Evolutionary conservation across 1,140 invertebrate genomes (phyloP).

Genomic region (Coelopa frigida): DNA sequence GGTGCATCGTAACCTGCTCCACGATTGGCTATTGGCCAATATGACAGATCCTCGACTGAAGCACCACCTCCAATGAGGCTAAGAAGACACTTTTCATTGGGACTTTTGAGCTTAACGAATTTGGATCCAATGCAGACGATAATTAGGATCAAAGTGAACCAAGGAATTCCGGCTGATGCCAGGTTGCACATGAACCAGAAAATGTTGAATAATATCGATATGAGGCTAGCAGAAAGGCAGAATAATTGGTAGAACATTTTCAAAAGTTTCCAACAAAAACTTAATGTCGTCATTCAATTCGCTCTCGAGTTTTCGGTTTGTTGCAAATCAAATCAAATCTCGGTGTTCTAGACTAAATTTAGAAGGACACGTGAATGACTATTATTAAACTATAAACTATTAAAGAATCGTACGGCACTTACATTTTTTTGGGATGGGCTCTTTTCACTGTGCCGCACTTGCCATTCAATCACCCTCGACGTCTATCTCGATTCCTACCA

Average conservation of each 20-base stretch:
- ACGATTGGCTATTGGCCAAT: slow-evolving; percentile 40
- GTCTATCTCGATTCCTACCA: too few species aligned
- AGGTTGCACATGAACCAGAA: slow-evolving; percentile 41
- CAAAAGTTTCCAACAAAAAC: slow-evolving; percentile 29
- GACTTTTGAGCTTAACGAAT: slow-evolving; percentile 37
- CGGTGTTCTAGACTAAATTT: too few species aligned
- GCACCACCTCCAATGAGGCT: slow-evolving; percentile 21
- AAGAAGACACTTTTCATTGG: slow-evolving; percentile 34
- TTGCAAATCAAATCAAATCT: too few species aligned
- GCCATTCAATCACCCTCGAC: too few species aligned
- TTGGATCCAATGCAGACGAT: slow-evolving; percentile 39
- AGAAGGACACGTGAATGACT: too few species aligned
- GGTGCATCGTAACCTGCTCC: slow-evolving; percentile 42
- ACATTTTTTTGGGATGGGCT: too few species aligned
- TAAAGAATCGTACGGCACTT: too few species aligned
- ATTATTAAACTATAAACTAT: too few species aligned
- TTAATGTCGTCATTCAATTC: slow-evolving; percentile 32
- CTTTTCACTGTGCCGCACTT: too few species aligned
- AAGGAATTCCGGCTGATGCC: slow-evolving; percentile 31
- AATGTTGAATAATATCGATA: slow-evolving; percentile 38
- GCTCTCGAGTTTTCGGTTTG: too few species aligned
- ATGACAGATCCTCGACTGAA: slow-evolving; percentile 29
- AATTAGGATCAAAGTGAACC: slow-evolving; percentile 34
- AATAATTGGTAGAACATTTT: slow-evolving; percentile 43
- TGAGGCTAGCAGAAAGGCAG: slow-evolving; percentile 30